A percentile compares a stretch with the other conserved stretches of the same genome.
phyloP scores from a whole-genome alignment of 2,113 vertebrate genomes.

The Engraulis encrasicolus region DNA sequence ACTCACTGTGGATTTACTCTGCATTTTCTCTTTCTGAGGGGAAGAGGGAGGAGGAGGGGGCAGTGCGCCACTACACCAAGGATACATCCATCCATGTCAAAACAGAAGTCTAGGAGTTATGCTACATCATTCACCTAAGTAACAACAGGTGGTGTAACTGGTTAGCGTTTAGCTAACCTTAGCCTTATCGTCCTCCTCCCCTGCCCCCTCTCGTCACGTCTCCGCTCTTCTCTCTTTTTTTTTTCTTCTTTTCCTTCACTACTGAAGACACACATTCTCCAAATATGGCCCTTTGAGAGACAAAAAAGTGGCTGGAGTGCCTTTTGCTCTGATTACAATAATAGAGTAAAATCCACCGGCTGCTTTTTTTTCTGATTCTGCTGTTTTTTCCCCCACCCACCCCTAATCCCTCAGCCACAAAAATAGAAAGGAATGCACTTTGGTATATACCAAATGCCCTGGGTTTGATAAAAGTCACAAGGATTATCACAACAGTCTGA shows the following conservation, averaged over 20 bases:
- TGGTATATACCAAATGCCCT: conserved; percentile 99
- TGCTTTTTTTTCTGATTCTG: conserved; percentile 52
- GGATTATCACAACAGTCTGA: conserved; percentile 78
- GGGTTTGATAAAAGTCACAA: conserved; percentile 81
- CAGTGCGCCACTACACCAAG: conserved; percentile 37
- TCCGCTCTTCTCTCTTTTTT: too few species aligned
- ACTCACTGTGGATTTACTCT: conserved; percentile 30
- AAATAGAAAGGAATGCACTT: conserved; percentile 98
- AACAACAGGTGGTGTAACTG: conserved; percentile 30
- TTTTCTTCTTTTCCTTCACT: conserved; percentile 37
- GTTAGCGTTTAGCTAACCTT: conserved; percentile 38
- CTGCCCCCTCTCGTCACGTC: neutral
- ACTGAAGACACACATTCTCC: conserved; percentile 72
- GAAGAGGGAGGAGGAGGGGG: neutral
- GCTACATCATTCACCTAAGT: conserved; percentile 42
- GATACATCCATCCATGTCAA: conserved; percentile 43
- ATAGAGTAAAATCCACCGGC: conserved; percentile 80
- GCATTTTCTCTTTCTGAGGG: neutral
- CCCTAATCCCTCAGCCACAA: conserved; percentile 72
- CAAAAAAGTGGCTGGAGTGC: conserved; percentile 81
- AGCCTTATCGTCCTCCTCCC: conserved; percentile 61
- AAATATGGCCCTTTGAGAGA: conserved; percentile 72
- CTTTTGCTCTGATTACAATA: conserved; percentile 78
- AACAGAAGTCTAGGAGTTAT: conserved; percentile 37
- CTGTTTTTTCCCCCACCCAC: too few species aligned